Evolutionary conservation across 1,140 invertebrate genomes (phyloP), one percentile per base, ranked within the genome.

Genomic region (Lucilia cuprina): DNA sequence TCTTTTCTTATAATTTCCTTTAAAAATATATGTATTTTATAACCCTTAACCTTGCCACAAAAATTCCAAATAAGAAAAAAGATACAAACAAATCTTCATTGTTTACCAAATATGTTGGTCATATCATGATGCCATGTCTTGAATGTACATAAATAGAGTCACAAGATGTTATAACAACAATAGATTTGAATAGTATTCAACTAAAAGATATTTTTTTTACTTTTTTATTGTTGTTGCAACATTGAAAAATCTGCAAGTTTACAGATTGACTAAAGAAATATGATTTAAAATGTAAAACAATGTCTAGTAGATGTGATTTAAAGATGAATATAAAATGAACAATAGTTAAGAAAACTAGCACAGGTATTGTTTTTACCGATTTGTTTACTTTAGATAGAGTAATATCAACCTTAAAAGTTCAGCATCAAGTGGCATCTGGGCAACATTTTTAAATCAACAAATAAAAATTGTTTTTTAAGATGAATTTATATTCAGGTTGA

Each of bases 31-130:
- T 21, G 65, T 21, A 70, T n/a, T 70, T 70, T 70, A 70, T 70
- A 70, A 70, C 65, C 65, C 65, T 25, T 70, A 70, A 70, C 65
- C 65, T 70, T 70, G 65, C 65, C 65, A 70, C 17, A 70, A 70
- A 21, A 70, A 10, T 7, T 4, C 2, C 3, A 70, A 65, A 19
- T n/a, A 65, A n/a, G 19, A 30, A 30, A 30, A 30, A 30, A 30
- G 1, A 30, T 2, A 30, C 25, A 60, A 60, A 60, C n/a, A 60
- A n/a, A n/a, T 17, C 13, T 60, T 19, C 19, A 70, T 70, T 25
- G 65, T 70, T 70, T 21, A 70, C 65, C 5, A 70, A 70, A 70
- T 70, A 70, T 70, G 65, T 70, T 70, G 19, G 65, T 5, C 65
- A 70, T 70, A 60, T 70, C 65, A 70, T 70, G 65, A 12, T 70